Conservation (phyloP, 2,888 invertebrate species). For the Oscheius sp. region DNA sequence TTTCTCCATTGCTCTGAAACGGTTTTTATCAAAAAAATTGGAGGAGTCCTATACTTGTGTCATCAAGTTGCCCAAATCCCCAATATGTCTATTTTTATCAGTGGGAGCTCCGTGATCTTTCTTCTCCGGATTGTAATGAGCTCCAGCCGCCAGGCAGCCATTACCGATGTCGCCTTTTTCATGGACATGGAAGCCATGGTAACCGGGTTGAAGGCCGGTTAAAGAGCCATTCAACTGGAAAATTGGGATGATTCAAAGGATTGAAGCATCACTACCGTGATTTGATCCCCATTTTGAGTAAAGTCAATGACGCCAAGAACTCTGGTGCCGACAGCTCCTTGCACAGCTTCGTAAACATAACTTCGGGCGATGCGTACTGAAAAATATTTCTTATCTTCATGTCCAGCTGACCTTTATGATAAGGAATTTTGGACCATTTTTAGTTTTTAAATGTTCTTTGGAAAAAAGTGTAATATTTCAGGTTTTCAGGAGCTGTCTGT, state of each 20-base stretch:
- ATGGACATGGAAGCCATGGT: conserved; percentile 72
- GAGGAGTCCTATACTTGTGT: conserved; percentile 41
- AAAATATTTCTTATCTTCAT: too few species aligned
- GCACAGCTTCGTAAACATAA: conserved; percentile 53
- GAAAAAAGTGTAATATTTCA: too few species aligned
- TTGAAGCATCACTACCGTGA: conserved; percentile 43
- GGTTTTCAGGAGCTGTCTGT: too few species aligned
- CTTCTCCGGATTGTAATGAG: conserved; percentile 73
- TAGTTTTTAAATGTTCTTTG: too few species aligned
- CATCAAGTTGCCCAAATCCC: conserved; percentile 74
- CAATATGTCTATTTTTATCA: conserved; percentile 70
- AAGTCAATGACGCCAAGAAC: conserved; percentile 58
- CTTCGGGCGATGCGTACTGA: conserved; percentile 30
- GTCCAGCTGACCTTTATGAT: too few species aligned
- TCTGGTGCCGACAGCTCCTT: conserved; percentile 44
- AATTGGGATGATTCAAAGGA: conserved; percentile 32
- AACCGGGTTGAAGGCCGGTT: conserved; percentile 58
- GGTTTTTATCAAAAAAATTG: neutral
- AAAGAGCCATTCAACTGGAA: conserved; percentile 65
- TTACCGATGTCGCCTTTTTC: conserved; percentile 66
- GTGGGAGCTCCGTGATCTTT: conserved; percentile 72
- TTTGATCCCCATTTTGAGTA: conserved; percentile 48
- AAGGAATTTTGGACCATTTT: too few species aligned
- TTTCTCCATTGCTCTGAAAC: conserved; percentile 51
- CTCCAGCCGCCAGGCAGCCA: conserved; percentile 71